phyloP scores from a whole-genome alignment of 2,113 vertebrate species.

The Verasper variegatus region DNA sequence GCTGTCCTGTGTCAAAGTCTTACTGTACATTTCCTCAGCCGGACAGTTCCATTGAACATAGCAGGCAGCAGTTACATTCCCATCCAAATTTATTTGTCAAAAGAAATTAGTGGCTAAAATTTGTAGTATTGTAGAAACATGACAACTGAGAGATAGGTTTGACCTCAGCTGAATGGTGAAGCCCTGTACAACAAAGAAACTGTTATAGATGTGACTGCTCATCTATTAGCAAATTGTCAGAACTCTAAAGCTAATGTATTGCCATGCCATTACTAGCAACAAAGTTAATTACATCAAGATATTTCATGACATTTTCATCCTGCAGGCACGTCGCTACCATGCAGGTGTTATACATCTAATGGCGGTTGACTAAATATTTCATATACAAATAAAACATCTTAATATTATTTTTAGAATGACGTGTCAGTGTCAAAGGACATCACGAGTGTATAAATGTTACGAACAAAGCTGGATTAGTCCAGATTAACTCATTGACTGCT shows the following conservation, averaged over 20 bases:
- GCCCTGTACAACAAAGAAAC: no score
- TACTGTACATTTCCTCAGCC: no score
- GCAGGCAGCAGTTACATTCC: neutral
- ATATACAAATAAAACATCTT: neutral
- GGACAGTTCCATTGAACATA: neutral
- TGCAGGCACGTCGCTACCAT: no score
- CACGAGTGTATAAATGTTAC: neutral
- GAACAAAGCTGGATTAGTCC: neutral
- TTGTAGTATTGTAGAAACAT: neutral
- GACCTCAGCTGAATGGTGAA: no score
- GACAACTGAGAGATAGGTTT: neutral
- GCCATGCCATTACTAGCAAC: neutral
- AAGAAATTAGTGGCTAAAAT: neutral
- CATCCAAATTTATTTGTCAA: neutral
- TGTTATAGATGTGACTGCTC: neutral
- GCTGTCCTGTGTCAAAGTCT: no score
- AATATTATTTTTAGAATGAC: neutral
- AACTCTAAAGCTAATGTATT: neutral
- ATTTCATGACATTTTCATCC: neutral
- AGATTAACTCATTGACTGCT: conserved; percentile 28
- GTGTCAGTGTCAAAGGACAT: neutral
- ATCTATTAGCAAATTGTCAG: no score
- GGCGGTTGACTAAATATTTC: neutral
- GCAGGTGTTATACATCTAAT: neutral
- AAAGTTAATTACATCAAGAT: conserved; percentile 9